Evolutionary conservation across 2,888 invertebrate genomes (phyloP), one percentile per base, ranked within the genome.

Genomic region (Osmoderma eremita): DNA sequence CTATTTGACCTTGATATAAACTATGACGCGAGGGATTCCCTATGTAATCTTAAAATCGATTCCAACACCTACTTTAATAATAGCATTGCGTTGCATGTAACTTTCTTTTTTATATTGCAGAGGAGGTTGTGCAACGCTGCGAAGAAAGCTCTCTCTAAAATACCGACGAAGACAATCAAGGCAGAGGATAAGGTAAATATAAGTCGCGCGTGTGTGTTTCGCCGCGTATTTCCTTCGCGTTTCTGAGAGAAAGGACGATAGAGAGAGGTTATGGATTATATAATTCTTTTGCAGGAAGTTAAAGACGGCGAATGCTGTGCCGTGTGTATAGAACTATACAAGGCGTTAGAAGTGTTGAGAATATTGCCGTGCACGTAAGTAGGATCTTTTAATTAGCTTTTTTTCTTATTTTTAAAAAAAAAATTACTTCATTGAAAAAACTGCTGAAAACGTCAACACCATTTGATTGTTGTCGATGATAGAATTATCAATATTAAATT

Each of bases 291-390:
- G 65, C 84, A 92, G 92, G 92, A 92, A 82, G 85, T 91, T 61
- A 89, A 89, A 77, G 95, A 95, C 74, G 91, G 91, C 74, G 96
- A 97, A 81, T 94, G 94, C 79, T 97, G 97, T 83, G 96, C 97
- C 70, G 92, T 97, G 72, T 97, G 97, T 83, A 95, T 97, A 80
- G 97, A 97, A 82, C 91, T 92, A 3, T 97, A 96, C 83, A 93
- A 92, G 84, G 86, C 91, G 63, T 89, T 92, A 8, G 97, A 97
- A 83, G 89, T 93, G 48, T 88, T 97, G 68, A 84, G 97, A 80
- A 91, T 93, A 78, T 86, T 97, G 77, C 96, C 96, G 69, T 97
- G 97, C 91, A 91, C 91, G 95, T 95, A 82, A 88, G 88, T 83
- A 68, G 1, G 15, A 42, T 13, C 13, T 50, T 65, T 69, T 67